Base-by-base conservation (phyloP, 2,888 invertebrate genomes). In the Cactoblastis cactorum region DNA sequence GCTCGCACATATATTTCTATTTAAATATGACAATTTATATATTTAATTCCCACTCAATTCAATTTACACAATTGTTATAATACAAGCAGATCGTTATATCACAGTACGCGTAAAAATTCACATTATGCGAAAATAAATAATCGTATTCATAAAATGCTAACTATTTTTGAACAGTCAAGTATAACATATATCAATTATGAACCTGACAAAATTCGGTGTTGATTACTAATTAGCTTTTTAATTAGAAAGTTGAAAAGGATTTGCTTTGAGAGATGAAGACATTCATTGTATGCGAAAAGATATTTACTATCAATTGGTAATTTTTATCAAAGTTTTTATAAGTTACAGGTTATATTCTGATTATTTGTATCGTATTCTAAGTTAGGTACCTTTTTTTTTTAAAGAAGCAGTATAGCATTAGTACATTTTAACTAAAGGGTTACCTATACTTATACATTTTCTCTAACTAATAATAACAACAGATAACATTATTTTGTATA, bases 31-130 rank as follows among this genome's bases (percentile, higher is more conserved):
- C 59, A 67, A 72, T 66, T 65, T 41, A n/a, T 61, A 45, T 49
- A 48, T 52, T 49, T 52, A 61, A 52, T 55, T 57, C 54, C 54
- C 61, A 67, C 63, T 69, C 59, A 48, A 56, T 62, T 67, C 71
- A 65, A 60, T 69, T 70, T 75, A 72, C 67, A 73, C 64, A 66
- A 62, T 71, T 9, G 28, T 28, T 28, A 71, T 69, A 62, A 67
- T 79, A 81, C 75, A 85, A 88, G 86, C 87, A 83, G 84, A 83
- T 83, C 77, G 65, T 67, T 74, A 73, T 87, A 87, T 87, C 87
- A 86, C 87, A 87, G 86, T 74, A 80, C 58, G 78, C 80, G 69
- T 77, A 83, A 84, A 76, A 80, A 83, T 81, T 83, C 79, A 82
- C 77, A 80, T 75, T 74, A 80, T 80, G 82, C 81, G 67, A 77